Evolutionary conservation across 2,113 vertebrate genomes (phyloP), one percentile per base, ranked within the genome.

Genomic region (Malaclemys terrapin): DNA sequence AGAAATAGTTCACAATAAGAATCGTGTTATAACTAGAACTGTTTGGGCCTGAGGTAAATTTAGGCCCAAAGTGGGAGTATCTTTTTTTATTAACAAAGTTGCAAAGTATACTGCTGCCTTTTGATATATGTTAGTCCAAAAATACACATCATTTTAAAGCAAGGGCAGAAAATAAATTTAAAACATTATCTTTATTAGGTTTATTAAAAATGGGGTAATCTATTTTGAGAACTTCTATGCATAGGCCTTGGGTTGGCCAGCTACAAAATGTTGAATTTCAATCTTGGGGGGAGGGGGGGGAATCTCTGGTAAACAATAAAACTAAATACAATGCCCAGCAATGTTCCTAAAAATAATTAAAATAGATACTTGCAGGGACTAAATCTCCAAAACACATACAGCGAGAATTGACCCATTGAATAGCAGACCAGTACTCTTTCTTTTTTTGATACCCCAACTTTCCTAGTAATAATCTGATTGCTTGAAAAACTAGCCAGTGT

Each of bases 101-200:
- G 53, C 24, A 53, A 38, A 86, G 22, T 78, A 47, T 93, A 1
- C 62, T 81, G 27, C 17, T 79, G 65, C 50, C 80, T 24, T 89
- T 10, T 89, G 53, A 54, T 2, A 0, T 47, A 31, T 16, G 0
- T 53, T 82, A 50, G 2, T 88, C 54, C 87, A 76, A 16, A 52
- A 84, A 78, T 78, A 57, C 3, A 27, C 49, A 1, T 78, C 65
- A 84, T 78, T 65, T 75, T 81, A 90, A 84, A 31, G 86, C 50
- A 83, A 85, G 59, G 35, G 57, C 42, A 92, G 79, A 76, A 65
- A 93, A 94, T 65, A 89, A 92, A 93, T 53, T 27, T 82, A 84
- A 80, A 89, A 50, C n/a, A 87, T 88, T 88, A 85, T 47, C 78
- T 72, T 78, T 72, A 69, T 72, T 38, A 38, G 80, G 49, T 83